Evolutionary conservation across 2,113 vertebrate genomes (phyloP).

Genomic region (Pogona vitticeps): DNA sequence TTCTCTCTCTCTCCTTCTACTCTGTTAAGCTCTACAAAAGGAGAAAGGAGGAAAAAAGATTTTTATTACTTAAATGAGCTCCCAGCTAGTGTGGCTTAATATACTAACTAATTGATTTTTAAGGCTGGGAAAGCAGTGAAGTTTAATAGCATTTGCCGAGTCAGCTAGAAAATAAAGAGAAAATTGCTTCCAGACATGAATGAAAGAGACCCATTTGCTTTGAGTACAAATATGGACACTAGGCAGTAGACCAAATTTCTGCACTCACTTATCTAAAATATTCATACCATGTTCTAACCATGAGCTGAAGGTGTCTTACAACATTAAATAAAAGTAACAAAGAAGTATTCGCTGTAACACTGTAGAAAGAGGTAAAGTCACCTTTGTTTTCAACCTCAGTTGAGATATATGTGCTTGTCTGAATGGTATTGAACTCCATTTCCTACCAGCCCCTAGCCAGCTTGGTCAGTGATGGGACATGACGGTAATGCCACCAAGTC

Average conservation of each 20-base stretch:
- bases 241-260: neutral
- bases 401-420: too few relatives aligned
- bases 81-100: conserved; percentile 77
- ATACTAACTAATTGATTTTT: conserved; percentile 81
- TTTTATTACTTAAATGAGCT: conserved; percentile 79
- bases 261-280: neutral
- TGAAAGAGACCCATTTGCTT: neutral
- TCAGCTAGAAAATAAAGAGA: conserved; percentile 69
- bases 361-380: neutral
- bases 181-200: conserved; percentile 9
- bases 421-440: neutral
- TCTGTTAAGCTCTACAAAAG: conserved; percentile 61
- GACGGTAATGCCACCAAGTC: too few relatives aligned
- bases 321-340: neutral
- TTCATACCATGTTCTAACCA: neutral
- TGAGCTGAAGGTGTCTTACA: neutral
- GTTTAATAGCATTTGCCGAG: conserved; percentile 78
- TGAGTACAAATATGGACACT: neutral
- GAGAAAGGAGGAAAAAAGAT: conserved; percentile 54
- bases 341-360: neutral
- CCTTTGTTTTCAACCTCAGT: neutral
- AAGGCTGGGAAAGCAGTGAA: conserved; percentile 77
- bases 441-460: neutral
- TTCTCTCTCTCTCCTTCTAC: conserved; percentile 38
- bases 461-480: neutral